These are phyloP conservation scores for Whitmania pigra DNA, from an alignment of 1,140 invertebrate genomes.

Conservation along the genomic window DNA sequence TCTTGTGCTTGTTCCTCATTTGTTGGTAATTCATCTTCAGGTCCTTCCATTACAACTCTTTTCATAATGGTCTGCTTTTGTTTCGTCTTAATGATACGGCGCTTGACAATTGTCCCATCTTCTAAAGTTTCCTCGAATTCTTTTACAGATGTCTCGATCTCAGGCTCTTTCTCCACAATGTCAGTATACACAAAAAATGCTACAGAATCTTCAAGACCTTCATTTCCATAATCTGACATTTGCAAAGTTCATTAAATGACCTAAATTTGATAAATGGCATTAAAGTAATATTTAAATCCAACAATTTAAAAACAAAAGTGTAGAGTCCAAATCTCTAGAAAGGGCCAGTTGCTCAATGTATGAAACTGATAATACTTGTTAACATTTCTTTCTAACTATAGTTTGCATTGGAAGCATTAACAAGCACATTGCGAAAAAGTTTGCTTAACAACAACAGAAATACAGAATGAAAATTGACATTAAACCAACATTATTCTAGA, in stretches of 20 bases:
- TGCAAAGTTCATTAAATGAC: neutral
- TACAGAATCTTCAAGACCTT: slow-evolving; percentile 9
- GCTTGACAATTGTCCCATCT: slow-evolving; percentile 36
- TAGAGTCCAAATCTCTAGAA: too few species aligned
- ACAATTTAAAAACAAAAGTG: neutral
- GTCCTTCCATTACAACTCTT: slow-evolving; percentile 24
- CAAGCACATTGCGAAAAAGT: too few species aligned
- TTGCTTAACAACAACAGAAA: too few species aligned
- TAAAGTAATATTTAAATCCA: neutral
- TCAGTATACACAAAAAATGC: slow-evolving; percentile 29
- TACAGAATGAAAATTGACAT: too few species aligned
- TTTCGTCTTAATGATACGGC: slow-evolving; percentile 27
- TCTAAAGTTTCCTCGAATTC: slow-evolving; percentile 33
- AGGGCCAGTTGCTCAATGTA: too few species aligned
- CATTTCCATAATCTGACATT: slow-evolving; percentile 13
- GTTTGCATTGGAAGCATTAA: too few species aligned
- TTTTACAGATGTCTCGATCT: slow-evolving; percentile 33
- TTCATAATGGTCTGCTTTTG: slow-evolving; percentile 24
- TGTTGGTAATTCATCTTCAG: slow-evolving; percentile 21
- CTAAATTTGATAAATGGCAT: neutral
- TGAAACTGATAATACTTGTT: too few species aligned
- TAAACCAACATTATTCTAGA: too few species aligned
- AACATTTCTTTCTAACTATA: too few species aligned
- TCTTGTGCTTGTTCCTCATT: slow-evolving; percentile 22
- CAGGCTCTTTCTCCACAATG: slow-evolving; percentile 35